phyloP scores from a whole-genome alignment of 2,113 vertebrate genomes.

The Xenus cinereus region DNA sequence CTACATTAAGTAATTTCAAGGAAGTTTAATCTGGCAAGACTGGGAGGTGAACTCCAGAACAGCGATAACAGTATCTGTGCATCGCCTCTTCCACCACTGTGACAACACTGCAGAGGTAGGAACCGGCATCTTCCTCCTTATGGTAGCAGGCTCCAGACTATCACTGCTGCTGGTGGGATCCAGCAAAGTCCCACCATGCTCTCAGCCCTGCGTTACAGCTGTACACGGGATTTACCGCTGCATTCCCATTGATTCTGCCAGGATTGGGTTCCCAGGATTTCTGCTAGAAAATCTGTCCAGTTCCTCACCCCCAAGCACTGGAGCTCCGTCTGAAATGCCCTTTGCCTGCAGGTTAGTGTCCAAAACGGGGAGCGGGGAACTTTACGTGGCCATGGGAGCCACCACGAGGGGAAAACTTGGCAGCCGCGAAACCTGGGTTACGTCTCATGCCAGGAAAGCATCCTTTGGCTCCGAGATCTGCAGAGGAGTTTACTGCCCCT shows the following conservation, averaged over 20 bases:
- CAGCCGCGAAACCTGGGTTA: not conserved
- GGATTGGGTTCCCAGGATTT: not conserved
- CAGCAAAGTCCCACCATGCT: not conserved
- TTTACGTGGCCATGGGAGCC: not conserved
- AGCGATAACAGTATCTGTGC: not conserved
- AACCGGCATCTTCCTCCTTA: not conserved
- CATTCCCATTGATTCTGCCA: not conserved
- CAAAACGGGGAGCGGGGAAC: not conserved
- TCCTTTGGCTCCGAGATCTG: not conserved
- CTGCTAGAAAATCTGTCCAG: not conserved
- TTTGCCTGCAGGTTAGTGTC: not conserved
- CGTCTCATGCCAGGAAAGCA: not conserved
- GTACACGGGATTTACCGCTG: not conserved
- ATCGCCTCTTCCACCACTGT: accelerated
- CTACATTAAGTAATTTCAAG: not conserved
- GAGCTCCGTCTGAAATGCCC: not conserved
- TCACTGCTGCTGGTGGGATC: not conserved
- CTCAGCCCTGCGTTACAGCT: not conserved
- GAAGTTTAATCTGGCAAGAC: not conserved
- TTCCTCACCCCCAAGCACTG: not conserved
- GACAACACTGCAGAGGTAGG: not conserved
- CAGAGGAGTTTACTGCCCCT: not conserved
- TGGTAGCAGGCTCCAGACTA: not conserved
- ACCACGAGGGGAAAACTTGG: not conserved
- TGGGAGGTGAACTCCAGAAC: not conserved